Base-by-base conservation (phyloP, 2,113 vertebrate genomes). In the Spizaetus ornatus region DNA sequence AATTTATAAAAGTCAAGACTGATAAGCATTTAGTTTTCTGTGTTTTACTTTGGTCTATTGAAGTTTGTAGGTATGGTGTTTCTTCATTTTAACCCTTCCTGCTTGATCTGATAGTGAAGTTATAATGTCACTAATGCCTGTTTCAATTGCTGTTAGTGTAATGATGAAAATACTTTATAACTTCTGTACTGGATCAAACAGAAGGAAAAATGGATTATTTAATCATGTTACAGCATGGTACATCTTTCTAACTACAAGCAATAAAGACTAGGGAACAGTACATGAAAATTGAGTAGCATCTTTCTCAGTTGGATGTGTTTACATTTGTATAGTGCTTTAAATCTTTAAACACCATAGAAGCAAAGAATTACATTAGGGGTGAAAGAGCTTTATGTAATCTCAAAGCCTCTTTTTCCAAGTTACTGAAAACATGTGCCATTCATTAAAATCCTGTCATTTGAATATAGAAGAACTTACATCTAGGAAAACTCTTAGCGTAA, bases 71-170 rank as follows among this genome's bases (percentile, higher is more conserved):
- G 11, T 76, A 40, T 45, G 7, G 15, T 58, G 38, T 80, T 91
- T 87, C 56, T 92, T 84, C 36, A 53, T 94, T 72, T 95, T 80
- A 93, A 73, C 85, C 50, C 59, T 91, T 95, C 69, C 76, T 95
- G 43, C 59, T 96, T 93, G 47, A 85, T 92, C 56, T 93, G 62
- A 65, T 88, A 67, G 29, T 40, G 31, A 93, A 94, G 61, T 85
- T 61, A 95, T 82, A 76, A 29, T 71, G 78, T 59, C n/a, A 38
- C 48, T 61, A 66, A 34, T 70, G 36, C 40, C 84, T 90, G 34
- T 43, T 88, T 95, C 52, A 56, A 12, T 82, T 76, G 36, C 61
- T 80, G 36, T 69, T 91, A 76, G 21, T 76, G 12, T 56, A 53
- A 92, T 55, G 13, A 61, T 67, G 25, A 31, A 86, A 70, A 62